Evolutionary conservation across 2,113 vertebrate species (phyloP).

Genomic region (Cisticola juncidis): DNA sequence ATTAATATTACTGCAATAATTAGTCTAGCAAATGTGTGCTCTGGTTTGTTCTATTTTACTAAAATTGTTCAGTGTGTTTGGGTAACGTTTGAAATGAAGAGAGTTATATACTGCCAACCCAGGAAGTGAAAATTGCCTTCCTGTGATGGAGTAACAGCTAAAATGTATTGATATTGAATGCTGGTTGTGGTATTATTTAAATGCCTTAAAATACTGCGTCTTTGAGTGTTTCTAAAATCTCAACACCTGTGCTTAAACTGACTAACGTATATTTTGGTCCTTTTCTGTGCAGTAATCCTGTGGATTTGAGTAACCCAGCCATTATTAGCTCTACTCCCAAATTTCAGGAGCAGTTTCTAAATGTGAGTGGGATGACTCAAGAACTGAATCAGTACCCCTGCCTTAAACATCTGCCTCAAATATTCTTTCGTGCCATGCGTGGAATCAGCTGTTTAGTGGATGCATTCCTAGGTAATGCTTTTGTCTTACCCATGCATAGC

Average conservation of each 20-base stretch:
- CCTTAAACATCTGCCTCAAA: constrained; percentile 95
- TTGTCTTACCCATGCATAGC: not conserved
- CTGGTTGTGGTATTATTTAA: not conserved
- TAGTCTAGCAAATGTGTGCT: not conserved
- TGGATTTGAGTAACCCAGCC: constrained; percentile 95
- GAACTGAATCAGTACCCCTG: constrained; percentile 93
- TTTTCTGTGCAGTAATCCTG: constrained; percentile 84
- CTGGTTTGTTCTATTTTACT: not conserved
- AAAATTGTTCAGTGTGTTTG: not conserved
- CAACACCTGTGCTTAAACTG: not conserved
- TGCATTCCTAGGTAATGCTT: constrained; percentile 90
- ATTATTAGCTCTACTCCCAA: constrained; percentile 96
- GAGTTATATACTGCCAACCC: not conserved
- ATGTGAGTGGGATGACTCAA: constrained; percentile 90
- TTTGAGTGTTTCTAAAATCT: not conserved
- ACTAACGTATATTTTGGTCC: not conserved
- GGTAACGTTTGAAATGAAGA: not conserved
- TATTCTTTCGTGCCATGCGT: constrained; percentile 97
- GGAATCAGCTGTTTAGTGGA: constrained; percentile 95
- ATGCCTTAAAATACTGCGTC: not conserved
- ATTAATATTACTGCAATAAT: not conserved
- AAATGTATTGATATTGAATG: not conserved
- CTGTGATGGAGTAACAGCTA: not conserved
- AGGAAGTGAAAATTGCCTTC: not conserved
- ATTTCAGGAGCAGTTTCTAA: constrained; percentile 96